Base-by-base conservation (phyloP, 2,797 vertebrate species). In the Phrynocephalus guinanensis region DNA sequence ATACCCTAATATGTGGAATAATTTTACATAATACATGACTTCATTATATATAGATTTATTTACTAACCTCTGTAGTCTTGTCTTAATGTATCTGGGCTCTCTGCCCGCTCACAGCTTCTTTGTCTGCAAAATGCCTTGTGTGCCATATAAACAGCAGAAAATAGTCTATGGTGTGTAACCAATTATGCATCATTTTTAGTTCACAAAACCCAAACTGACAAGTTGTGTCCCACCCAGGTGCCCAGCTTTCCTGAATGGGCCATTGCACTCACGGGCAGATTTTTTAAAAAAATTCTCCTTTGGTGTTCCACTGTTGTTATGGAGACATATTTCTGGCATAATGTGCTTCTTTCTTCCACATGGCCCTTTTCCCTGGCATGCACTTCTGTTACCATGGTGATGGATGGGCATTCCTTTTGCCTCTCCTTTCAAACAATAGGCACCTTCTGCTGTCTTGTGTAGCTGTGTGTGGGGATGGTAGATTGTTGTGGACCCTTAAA, bases 401-500 rank as follows among this genome's bases (percentile, higher is more conserved):
- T n/a, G 28, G n/a, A 73, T 18, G 33, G 30, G 28, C 68, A 7
- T 44, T 78, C 33, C 0, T 71, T 89, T 86, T 50, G 18, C 70
- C 76, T 52, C 16, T 86, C 80, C 86, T 91, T 1, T 6, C 8
- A 2, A 56, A 30, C 56, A 15, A 3, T 30, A 78, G n/a, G 30
- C 10, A 44, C 20, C 50, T 83, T 91, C 76, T 87, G 73, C 26
- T 87, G 66, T 15, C 80, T 89, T 13, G 0, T 1, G 60, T 5
- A n/a, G 11, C 77, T 60, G 5, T 85, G 7, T 77, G 79, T 67
- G 79, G 48, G 18, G 10, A 50, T 26, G 60, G 20, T 75, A 30
- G 67, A 77, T 89, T 48, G 76, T 82, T 79, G 26, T 3, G 28
- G 90, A 77, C 76, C 56, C 84, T 72, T 63, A 88, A 87, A 82